These are phyloP conservation scores for Amiota mariae DNA, from an alignment of 2,888 invertebrate genomes.

Conservation along the genomic window DNA sequence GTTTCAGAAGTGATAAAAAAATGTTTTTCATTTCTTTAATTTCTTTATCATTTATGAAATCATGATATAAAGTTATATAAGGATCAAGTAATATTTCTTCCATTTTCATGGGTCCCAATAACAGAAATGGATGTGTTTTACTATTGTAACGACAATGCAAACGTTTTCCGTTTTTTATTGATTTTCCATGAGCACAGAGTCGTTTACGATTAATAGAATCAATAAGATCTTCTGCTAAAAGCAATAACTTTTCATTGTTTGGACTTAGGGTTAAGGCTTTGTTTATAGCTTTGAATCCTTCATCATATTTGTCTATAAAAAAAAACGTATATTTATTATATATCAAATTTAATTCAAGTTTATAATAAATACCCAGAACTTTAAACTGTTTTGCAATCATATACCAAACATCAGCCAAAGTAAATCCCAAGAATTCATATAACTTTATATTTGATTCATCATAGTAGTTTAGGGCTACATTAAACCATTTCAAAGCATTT, in stretches of 20 bases:
- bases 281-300: neutral
- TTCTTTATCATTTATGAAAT: constrained; percentile 38
- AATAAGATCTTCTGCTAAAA: neutral
- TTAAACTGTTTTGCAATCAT: constrained; percentile 11
- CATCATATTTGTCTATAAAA: neutral
- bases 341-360: no score
- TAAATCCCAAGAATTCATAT: neutral
- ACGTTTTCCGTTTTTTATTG: neutral
- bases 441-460: neutral
- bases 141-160: constrained; percentile 38
- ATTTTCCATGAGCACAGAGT: constrained; percentile 32
- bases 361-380: neutral
- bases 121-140: constrained; percentile 34
- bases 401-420: constrained; percentile 1
- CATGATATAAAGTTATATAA: constrained; percentile 39
- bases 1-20: constrained; percentile 2
- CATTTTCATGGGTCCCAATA: constrained; percentile 43
- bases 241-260: neutral
- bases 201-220: constrained; percentile 22
- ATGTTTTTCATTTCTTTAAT: constrained; percentile 24
- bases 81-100: constrained; percentile 47
- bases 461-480: neutral
- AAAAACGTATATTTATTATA: neutral
- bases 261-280: constrained; percentile 13
- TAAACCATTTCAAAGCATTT: neutral